Evolutionary conservation across 2,797 vertebrate species (phyloP).

Genomic region (Rachycentron canadum): DNA sequence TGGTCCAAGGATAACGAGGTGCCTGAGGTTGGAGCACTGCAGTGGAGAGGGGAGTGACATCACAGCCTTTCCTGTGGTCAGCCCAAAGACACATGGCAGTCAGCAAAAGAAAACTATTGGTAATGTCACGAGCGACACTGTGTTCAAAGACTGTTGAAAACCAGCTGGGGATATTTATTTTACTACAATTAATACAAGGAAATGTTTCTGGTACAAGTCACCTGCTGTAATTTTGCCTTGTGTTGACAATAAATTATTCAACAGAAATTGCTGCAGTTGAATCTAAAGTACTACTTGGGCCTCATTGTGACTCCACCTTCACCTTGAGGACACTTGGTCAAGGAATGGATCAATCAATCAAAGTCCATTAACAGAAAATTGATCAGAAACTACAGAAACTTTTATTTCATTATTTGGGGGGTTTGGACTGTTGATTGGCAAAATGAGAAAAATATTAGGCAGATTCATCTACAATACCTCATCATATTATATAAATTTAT

Average conservation of each 20-base stretch:
- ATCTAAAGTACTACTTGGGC: not conserved
- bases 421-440: not conserved
- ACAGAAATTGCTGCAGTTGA: not conserved
- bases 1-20: slow-evolving; percentile 80
- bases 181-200: slow-evolving; percentile 31
- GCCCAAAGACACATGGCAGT: slow-evolving; percentile 57
- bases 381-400: not conserved
- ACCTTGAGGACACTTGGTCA: too few relatives aligned
- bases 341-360: too few relatives aligned
- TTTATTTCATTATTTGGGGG: not conserved
- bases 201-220: slow-evolving; percentile 11
- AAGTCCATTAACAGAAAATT: not conserved
- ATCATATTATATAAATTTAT: too few relatives aligned
- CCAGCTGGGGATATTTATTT: slow-evolving; percentile 53
- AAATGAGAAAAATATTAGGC: not conserved
- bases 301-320: too few relatives aligned
- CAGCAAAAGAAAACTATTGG: slow-evolving; percentile 55
- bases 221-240: not conserved
- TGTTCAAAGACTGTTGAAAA: slow-evolving; percentile 30
- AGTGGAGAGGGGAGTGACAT: slow-evolving; percentile 65
- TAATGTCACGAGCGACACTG: slow-evolving; percentile 41
- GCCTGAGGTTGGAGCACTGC: slow-evolving; percentile 71
- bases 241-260: not conserved
- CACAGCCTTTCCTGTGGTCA: slow-evolving; percentile 70
- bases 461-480: not conserved